A percentile compares a stretch with the other conserved stretches of the same genome.
Evolutionary conservation across 1,140 invertebrate genomes (phyloP).

Genomic region (Stegodyphus dumicola): DNA sequence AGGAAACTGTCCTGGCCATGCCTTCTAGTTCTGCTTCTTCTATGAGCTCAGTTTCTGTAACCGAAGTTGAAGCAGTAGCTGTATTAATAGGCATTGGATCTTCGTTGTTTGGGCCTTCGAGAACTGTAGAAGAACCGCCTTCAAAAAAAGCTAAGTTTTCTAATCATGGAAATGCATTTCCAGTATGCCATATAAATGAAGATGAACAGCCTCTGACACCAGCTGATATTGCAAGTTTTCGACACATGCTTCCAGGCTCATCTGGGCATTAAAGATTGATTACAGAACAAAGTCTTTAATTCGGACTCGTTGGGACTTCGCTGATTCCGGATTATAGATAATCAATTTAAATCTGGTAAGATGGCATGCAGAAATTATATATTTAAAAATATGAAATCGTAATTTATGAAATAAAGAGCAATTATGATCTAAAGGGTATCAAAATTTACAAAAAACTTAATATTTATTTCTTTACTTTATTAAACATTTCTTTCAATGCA

Average conservation of each 20-base stretch:
- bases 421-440: no score
- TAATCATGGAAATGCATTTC: not conserved
- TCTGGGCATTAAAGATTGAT: not conserved
- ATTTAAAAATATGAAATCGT: no score
- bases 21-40: not conserved
- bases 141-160: not conserved
- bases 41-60: not conserved
- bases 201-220: constrained; percentile 63
- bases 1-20: not conserved
- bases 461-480: no score
- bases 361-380: no score
- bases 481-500: no score
- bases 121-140: not conserved
- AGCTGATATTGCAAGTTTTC: constrained; percentile 54
- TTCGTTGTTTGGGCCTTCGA: not conserved
- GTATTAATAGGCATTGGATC: not conserved
- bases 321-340: no score
- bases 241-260: constrained; percentile 46
- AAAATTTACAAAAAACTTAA: no score
- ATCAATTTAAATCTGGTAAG: no score
- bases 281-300: no score
- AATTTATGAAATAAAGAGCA: no score
- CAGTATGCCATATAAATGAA: constrained; percentile 61
- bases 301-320: no score
- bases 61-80: not conserved